Base-by-base conservation (phyloP, 2,888 invertebrate genomes). In the Thera britannica region DNA sequence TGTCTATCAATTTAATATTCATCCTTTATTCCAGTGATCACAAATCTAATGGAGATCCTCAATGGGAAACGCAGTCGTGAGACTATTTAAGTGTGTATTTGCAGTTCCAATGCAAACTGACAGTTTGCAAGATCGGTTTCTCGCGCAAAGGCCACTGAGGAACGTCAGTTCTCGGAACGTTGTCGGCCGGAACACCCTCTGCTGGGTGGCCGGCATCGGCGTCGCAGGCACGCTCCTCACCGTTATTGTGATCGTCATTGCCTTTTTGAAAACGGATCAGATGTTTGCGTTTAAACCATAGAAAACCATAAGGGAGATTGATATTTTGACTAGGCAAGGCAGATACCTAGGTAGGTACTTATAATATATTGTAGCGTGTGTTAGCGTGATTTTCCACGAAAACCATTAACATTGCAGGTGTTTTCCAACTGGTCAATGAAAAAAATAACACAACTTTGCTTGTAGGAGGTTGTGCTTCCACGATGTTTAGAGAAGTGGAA, bases 61-160 rank as follows among this genome's bases (percentile, higher is more conserved):
- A 58, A 41, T 61, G 52, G 41, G 61, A 6, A 61, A 35, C 34
- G 34, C 52, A 44, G n/a, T 61, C 11, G 44, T 41, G 34, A 61
- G 54, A 61, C 52, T 61, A 34, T 61, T 44, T 54, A 52, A n/a
- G 62, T 58, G 41, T 64, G 12, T 64, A 2, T 65, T 65, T 59
- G 9, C 65, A 59, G 59, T 54, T 59, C 48, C 52, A 36, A 58
- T 58, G 59, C 54, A 59, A 59, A 12, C 55, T 6, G 23, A 55
- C 23, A 23, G 23, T 4, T 7, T n/a, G 36, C 54, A 44, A 23
- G n/a, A 55, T 7, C 59, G 34, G 41, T 55, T 55, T 2, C 65
- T 59, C 9, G 0, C 48, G 0, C 60, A 55, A 12, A 59, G 65
- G 38, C 60, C 60, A 3, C 44, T 60, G 35, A 60, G 60, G 23